Evolutionary conservation across 2,888 invertebrate species (phyloP).

Genomic region (Caenorhabditis angaria): DNA sequence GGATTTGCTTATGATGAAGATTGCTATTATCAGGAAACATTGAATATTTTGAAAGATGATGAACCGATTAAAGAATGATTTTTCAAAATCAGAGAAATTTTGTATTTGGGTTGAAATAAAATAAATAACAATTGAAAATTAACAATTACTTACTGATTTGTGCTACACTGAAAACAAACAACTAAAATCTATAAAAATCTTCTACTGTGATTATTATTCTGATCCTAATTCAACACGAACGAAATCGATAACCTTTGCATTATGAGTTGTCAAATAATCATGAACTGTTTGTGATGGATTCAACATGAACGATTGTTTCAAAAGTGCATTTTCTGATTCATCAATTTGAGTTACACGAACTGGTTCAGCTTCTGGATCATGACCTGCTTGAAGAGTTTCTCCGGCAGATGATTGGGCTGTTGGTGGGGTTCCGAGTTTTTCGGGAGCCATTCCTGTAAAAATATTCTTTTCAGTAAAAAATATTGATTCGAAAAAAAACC

Average conservation of each 20-base stretch:
- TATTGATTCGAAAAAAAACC: neutral
- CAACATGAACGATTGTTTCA: constrained; percentile 70
- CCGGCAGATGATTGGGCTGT: constrained; percentile 12
- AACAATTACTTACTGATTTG: neutral
- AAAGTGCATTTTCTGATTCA: constrained; percentile 66
- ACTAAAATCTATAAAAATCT: no score
- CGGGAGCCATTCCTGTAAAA: constrained; percentile 56
- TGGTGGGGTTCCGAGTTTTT: constrained; percentile 55
- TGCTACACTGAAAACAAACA: constrained; percentile 7
- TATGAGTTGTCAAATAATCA: constrained; percentile 57
- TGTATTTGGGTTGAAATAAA: no score
- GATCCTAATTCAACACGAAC: constrained; percentile 61
- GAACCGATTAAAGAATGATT: neutral
- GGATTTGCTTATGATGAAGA: constrained; percentile 8
- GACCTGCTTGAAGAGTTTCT: constrained; percentile 24
- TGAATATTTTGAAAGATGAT: neutral
- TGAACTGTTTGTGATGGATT: constrained; percentile 68
- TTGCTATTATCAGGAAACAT: neutral
- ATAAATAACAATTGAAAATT: neutral
- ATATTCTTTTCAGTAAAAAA: neutral
- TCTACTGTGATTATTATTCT: constrained; percentile 37
- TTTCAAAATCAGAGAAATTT: no score
- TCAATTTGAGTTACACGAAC: constrained; percentile 51
- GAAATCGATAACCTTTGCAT: constrained; percentile 62
- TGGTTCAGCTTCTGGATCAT: constrained; percentile 33